phyloP scores from a whole-genome alignment of 2,888 invertebrate genomes.

The Aphidoletes aphidimyza region DNA sequence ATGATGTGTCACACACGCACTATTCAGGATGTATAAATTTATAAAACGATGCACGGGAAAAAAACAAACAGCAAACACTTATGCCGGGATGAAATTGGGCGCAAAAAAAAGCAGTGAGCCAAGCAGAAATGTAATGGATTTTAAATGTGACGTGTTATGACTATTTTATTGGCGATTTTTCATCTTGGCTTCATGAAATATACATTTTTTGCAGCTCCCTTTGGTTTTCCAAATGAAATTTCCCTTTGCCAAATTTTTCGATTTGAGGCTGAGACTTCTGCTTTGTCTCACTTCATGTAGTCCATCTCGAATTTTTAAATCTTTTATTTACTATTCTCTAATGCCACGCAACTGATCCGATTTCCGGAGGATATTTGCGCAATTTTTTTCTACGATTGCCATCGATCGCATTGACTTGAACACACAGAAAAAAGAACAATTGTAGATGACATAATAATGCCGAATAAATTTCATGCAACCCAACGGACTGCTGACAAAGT shows the following conservation, averaged over 20 bases:
- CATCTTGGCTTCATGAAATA: constrained; percentile 16
- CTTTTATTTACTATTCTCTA: constrained; percentile 25
- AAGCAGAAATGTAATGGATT: constrained; percentile 56
- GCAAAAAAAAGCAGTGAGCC: background rate
- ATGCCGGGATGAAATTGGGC: background rate
- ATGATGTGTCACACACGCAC: constrained; percentile 49
- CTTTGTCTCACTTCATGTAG: background rate
- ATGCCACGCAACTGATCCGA: constrained; percentile 45
- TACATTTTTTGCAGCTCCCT: constrained; percentile 32
- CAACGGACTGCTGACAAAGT: constrained; percentile 7
- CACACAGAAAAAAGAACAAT: background rate
- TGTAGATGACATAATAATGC: constrained; percentile 46
- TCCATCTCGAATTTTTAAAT: constrained; percentile 21
- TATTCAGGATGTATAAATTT: constrained; percentile 53
- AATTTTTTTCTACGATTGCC: background rate
- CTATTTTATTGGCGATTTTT: constrained; percentile 59
- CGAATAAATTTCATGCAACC: background rate
- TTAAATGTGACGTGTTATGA: constrained; percentile 60
- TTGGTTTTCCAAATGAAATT: background rate
- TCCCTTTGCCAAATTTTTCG: no score
- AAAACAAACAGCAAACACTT: background rate
- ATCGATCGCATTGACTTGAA: constrained; percentile 21
- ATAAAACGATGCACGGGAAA: background rate
- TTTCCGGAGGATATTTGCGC: constrained; percentile 48
- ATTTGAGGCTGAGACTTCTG: background rate